Percentiles rank a stretch among this genome's conserved stretches.
phyloP scores from a whole-genome alignment of 2,888 invertebrate genomes.

The Eudasyphora cyanicolor region DNA sequence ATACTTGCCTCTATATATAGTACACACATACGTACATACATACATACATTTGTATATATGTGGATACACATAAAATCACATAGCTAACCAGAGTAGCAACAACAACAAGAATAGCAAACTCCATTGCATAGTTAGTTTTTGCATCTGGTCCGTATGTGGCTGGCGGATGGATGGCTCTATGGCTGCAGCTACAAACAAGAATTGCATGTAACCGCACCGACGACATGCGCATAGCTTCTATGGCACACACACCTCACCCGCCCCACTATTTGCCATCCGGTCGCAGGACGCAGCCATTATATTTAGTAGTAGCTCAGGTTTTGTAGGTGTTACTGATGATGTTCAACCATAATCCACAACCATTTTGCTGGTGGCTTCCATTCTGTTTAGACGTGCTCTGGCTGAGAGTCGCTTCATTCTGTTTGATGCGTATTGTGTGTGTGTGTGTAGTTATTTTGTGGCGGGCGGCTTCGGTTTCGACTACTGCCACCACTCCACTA shows the following conservation, averaged over 20 bases:
- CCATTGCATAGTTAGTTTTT: neutral
- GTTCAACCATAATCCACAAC: conserved; percentile 40
- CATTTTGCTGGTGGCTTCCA: conserved; percentile 58
- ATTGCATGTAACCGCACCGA: conserved; percentile 9
- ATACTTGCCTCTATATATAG: neutral
- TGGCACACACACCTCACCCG: conserved; percentile 10
- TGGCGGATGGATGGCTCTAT: neutral
- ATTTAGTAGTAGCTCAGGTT: conserved; percentile 5
- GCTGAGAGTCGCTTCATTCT: conserved; percentile 13
- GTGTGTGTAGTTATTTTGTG: neutral
- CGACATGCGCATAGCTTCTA: conserved; percentile 54
- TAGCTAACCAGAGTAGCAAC: neutral
- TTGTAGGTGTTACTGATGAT: conserved; percentile 47
- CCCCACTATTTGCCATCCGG: conserved; percentile 34
- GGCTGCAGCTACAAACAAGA: neutral
- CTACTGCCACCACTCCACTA: neutral
- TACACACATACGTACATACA: conserved; percentile 8
- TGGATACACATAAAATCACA: neutral
- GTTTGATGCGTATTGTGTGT: neutral
- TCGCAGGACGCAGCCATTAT: neutral
- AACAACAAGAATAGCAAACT: conserved; percentile 25
- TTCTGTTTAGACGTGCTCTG: conserved; percentile 62
- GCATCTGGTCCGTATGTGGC: neutral
- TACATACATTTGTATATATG: neutral
- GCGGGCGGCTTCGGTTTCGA: no score